Evolutionary conservation across 2,113 vertebrate species (phyloP), one percentile per base, ranked within the genome.

Genomic region (Plecturocebus donacophilus): DNA sequence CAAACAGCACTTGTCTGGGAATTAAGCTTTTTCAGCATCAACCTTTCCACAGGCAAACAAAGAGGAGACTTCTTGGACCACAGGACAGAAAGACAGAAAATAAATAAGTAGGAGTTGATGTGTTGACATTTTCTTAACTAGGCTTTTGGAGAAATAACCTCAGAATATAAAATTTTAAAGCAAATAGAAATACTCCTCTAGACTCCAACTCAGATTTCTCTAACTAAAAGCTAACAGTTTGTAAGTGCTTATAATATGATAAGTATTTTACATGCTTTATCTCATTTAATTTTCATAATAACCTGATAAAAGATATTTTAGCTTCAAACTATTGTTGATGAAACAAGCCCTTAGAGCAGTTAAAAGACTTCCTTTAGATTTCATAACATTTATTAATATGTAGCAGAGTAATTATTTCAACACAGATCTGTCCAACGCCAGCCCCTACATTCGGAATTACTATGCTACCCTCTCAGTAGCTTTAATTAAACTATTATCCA

Each of bases 221-320:
- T 88, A 94, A 88, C 45, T 21, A 70, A 97, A 90, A 90, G 19
- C 75, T 80, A 40, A 88, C 12, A 49, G 23, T 84, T 52, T 95
- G 5, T 93, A 83, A 92, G 30, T 68, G 38, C 25, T 95, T 79
- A 85, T 49, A 58, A 82, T 40, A 35, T 42, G 11, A 45, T 19
- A 96, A 35, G 3, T 58, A 91, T 89, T 77, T 83, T n/a, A n/a
- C 42, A 56, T 20, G 20, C 47, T 75, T 95, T 76, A 73, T 35
- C 54, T 87, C 64, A 61, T 49, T 93, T 90, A 82, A 85, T 84
- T 73, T 91, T 95, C 27, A 70, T 87, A 96, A 85, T 23, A 76
- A 64, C 19, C 0, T 54, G 38, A 42, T 35, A 25, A 70, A 73
- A 54, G 54, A 54, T 3, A 7, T 64, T 66, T 88, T 71, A 85